phyloP scores from a whole-genome alignment of 2,888 invertebrate genomes.

The Drosophila macrospina region DNA sequence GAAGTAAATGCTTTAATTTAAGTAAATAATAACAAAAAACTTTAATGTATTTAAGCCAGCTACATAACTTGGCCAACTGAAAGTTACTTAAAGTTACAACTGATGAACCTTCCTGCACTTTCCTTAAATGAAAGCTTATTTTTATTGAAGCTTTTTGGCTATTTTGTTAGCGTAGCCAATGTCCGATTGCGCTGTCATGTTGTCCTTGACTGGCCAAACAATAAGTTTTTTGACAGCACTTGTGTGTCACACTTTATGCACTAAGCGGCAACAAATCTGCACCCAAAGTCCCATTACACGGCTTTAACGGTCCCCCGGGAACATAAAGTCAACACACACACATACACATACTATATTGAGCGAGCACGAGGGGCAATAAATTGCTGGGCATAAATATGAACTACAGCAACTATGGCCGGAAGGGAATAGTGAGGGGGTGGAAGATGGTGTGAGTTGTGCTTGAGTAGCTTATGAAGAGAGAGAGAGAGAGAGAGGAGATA shows the following conservation, averaged over 20 bases:
- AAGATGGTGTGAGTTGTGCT: too few relatives aligned
- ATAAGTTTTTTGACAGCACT: conserved; percentile 43
- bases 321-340: conserved; percentile 17
- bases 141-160: conserved; percentile 4
- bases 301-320: conserved; percentile 46
- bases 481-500: background rate
- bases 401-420: conserved; percentile 26
- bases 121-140: background rate
- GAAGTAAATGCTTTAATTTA: too few relatives aligned
- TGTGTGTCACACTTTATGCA: conserved; percentile 50
- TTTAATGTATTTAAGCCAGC: too few relatives aligned
- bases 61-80: too few relatives aligned
- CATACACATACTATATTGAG: too few relatives aligned
- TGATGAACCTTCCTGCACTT: background rate
- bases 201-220: conserved; percentile 43
- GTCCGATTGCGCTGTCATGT: background rate
- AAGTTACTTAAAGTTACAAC: background rate
- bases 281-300: conserved; percentile 42
- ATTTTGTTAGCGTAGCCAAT: background rate
- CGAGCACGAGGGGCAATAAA: conserved; percentile 49
- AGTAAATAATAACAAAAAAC: too few relatives aligned
- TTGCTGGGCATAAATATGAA: conserved; percentile 62
- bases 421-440: background rate
- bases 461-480: background rate
- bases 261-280: conserved; percentile 58